These are phyloP conservation scores for Leptoteleia sp. DNA, from an alignment of 1,140 invertebrate species.

Conservation along the genomic window DNA sequence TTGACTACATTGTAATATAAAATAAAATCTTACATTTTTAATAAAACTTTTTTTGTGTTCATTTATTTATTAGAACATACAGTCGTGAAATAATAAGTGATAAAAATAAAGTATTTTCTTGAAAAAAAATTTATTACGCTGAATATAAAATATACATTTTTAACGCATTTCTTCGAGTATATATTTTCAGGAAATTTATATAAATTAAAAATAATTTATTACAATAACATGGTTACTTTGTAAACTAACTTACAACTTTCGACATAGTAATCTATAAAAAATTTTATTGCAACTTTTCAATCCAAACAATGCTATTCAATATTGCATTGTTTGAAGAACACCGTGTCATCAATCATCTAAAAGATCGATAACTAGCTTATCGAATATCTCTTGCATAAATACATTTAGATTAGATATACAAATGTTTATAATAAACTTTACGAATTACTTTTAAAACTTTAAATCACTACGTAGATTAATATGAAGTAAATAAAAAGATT, in stretches of 20 bases:
- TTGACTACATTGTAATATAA: too few relatives aligned
- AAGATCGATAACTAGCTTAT: too few relatives aligned
- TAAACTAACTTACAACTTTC: slow-evolving; percentile 35
- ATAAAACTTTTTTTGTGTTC: too few relatives aligned
- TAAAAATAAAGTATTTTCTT: slow-evolving; percentile 2
- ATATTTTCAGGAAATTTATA: slow-evolving; percentile 28
- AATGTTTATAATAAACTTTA: slow-evolving; percentile 11
- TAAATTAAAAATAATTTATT: slow-evolving; percentile 51
- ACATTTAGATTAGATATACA: slow-evolving; percentile 30
- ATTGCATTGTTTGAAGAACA: slow-evolving; percentile 2
- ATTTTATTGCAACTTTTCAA: slow-evolving; percentile 32
- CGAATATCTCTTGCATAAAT: slow-evolving; percentile 27
- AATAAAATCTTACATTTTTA: too few relatives aligned
- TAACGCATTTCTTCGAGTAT: slow-evolving; percentile 27
- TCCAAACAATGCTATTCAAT: slow-evolving; percentile 15
- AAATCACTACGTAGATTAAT: slow-evolving; percentile 4
- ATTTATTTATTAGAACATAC: too few relatives aligned
- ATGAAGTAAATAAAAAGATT: slow-evolving; percentile 20
- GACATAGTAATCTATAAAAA: slow-evolving; percentile 29
- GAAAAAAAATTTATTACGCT: slow-evolving; percentile 27
- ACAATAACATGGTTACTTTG: slow-evolving; percentile 34
- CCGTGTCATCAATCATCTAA: slow-evolving; percentile 10
- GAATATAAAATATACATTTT: slow-evolving; percentile 44
- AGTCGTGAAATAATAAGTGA: too few relatives aligned
- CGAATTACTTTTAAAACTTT: background rate